Evolutionary conservation across 2,113 vertebrate genomes (phyloP), one percentile per base, ranked within the genome.

Genomic region (Dryoscopus gambensis): DNA sequence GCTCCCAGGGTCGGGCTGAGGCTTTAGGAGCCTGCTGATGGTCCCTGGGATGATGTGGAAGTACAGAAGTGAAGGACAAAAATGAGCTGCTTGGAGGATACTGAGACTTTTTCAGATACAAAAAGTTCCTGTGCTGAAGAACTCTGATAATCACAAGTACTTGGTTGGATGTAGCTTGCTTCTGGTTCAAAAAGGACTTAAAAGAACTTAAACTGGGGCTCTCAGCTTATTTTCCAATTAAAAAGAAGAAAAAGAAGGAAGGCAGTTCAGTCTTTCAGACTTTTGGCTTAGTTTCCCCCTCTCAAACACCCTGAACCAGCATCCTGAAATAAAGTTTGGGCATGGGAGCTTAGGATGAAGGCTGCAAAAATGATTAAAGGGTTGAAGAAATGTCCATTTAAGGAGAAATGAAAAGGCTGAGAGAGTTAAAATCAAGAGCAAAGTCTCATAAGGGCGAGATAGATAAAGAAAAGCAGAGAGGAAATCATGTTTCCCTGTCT

Each of bases 351-450:
- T 88, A 67, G 60, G 30, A 75, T 31, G 28, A 84, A 86, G 63
- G 68, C 64, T 74, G 31, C n/a, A 20, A 68, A 88, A 93, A 90
- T 81, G 63, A 94, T 93, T 77, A 95, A 94, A 92, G 59, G 3
- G 9, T 60, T 53, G 78, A 84, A 84, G 28, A 88, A 95, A 37
- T 11, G 4, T 42, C 31, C 15, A 19, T 93, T 86, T 86, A 67
- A 80, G 33, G 82, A 90, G 68, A 84, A 84, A 77, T 78, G 17
- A 88, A 93, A 94, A 92, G 79, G 5, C 55, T 44, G 46, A 63
- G 84, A 68, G 55, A 77, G 64, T 75, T 90, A 88, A 94, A 80
- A 93, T 90, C 74, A 59, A 84, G 59, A 90, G 30, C 24, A 17
- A 78, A 84, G 20, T 87, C 73, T 95, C 60, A 87, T 60, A 84